phyloP scores from a whole-genome alignment of 1,140 invertebrate genomes.

The Ooceraea biroi region DNA sequence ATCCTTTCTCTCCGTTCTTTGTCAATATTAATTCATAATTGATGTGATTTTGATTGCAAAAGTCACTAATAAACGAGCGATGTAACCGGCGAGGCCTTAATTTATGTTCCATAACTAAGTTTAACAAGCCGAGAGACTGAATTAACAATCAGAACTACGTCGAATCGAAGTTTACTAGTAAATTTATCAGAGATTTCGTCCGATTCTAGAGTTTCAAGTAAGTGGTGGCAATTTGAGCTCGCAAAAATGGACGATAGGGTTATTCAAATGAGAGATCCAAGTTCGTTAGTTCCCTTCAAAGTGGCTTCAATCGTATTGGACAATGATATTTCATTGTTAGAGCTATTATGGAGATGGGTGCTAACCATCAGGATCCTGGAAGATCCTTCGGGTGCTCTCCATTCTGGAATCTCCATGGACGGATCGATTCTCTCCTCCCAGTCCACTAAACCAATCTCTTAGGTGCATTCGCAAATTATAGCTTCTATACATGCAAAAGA shows the following conservation, averaged over 20 bases:
- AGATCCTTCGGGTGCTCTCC: constrained; percentile 39
- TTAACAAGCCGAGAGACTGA: constrained; percentile 24
- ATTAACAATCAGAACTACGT: constrained; percentile 50
- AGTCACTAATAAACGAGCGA: constrained; percentile 23
- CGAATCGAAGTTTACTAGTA: constrained; percentile 32
- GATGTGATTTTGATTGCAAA: constrained; percentile 20
- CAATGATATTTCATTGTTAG: constrained; percentile 47
- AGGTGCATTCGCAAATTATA: background rate
- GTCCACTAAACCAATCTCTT: constrained; percentile 33
- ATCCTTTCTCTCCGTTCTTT: background rate
- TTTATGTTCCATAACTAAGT: constrained; percentile 56
- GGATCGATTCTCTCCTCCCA: constrained; percentile 30
- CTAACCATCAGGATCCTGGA: constrained; percentile 31
- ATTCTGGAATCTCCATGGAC: constrained; percentile 31
- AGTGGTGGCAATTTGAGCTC: background rate
- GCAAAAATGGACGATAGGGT: constrained; percentile 2
- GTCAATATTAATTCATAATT: constrained; percentile 13
- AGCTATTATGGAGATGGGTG: constrained; percentile 21
- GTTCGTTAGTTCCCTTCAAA: background rate
- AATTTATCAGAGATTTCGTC: constrained; percentile 45
- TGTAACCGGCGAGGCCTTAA: constrained; percentile 37
- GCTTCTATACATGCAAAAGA: background rate
- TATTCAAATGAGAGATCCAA: background rate
- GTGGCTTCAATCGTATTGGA: background rate
- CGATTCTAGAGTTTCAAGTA: constrained; percentile 40